phyloP scores from a whole-genome alignment of 2,113 vertebrate genomes.

The Eubucco bourcierii region DNA sequence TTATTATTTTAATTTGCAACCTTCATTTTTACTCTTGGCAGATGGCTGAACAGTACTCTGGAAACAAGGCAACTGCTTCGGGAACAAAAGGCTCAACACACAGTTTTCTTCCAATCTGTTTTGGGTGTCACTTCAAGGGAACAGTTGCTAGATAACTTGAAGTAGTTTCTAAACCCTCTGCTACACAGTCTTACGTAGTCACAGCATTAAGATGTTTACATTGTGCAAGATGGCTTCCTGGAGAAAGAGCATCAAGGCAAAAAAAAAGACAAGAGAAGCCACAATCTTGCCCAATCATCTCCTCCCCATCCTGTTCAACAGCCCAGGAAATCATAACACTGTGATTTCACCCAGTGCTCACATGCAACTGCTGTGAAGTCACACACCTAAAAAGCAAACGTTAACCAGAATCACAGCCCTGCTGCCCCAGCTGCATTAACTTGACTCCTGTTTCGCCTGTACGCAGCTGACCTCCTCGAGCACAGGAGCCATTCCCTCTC shows the following conservation, averaged over 20 bases:
- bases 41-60: slow-evolving; percentile 38
- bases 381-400: slow-evolving; percentile 6
- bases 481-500: not conserved
- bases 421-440: not conserved
- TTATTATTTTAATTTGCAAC: not conserved
- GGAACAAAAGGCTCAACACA: slow-evolving; percentile 46
- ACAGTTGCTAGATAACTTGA: slow-evolving; percentile 54
- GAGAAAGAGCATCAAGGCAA: slow-evolving; percentile 47
- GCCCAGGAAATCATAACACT: slow-evolving; percentile 67
- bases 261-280: slow-evolving; percentile 19
- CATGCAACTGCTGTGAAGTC: slow-evolving; percentile 64
- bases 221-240: slow-evolving; percentile 57
- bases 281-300: slow-evolving; percentile 68
- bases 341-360: slow-evolving; percentile 71
- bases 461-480: not conserved
- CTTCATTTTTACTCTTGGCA: slow-evolving; percentile 31
- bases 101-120: slow-evolving; percentile 55
- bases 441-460: not conserved
- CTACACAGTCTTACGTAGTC: not conserved
- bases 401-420: slow-evolving; percentile 25
- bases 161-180: slow-evolving; percentile 46
- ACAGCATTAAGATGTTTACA: slow-evolving; percentile 58
- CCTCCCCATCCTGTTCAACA: slow-evolving; percentile 68
- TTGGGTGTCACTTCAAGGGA: slow-evolving; percentile 53
- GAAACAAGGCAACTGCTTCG: slow-evolving; percentile 28